Percentiles rank a stretch among this genome's conserved stretches.
Conservation (phyloP, 2,113 vertebrate genomes). For the Cololabis saira region DNA sequence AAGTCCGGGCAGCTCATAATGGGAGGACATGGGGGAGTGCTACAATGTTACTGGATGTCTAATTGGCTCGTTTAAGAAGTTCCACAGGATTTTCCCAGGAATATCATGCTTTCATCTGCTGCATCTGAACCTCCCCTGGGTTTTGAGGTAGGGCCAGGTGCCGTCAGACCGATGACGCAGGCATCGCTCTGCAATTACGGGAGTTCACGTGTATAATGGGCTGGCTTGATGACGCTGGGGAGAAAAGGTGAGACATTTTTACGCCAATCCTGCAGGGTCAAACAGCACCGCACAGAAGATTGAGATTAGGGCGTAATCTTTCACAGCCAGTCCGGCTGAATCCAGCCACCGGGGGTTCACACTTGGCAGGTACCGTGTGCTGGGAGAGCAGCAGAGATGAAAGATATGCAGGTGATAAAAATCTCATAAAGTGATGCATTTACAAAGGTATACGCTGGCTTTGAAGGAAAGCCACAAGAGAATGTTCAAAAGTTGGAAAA, state of each 20-base stretch:
- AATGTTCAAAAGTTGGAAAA: slow-evolving; percentile 33
- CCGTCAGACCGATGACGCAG: slow-evolving; percentile 49
- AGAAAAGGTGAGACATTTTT: slow-evolving; percentile 37
- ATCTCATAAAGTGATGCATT: slow-evolving; percentile 42
- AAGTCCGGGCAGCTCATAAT: slow-evolving; percentile 42
- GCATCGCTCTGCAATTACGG: slow-evolving; percentile 62
- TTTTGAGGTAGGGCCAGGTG: slow-evolving; percentile 47
- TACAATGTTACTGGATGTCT: slow-evolving; percentile 37
- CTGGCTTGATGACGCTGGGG: slow-evolving; percentile 33
- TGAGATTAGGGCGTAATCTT: slow-evolving; percentile 10
- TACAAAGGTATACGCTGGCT: slow-evolving; percentile 41
- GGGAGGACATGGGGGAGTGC: slow-evolving; percentile 31
- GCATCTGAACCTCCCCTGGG: slow-evolving; percentile 32
- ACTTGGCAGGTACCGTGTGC: slow-evolving; percentile 27
- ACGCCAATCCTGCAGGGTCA: slow-evolving; percentile 10
- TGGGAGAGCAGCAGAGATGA: slow-evolving; percentile 20
- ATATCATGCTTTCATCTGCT: slow-evolving; percentile 49
- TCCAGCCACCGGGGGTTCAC: slow-evolving; percentile 14
- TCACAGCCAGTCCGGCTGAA: slow-evolving; percentile 21
- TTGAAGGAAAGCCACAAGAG: slow-evolving; percentile 18
- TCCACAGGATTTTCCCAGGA: slow-evolving; percentile 52
- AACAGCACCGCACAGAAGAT: slow-evolving; percentile 5
- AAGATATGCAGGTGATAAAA: slow-evolving; percentile 28
- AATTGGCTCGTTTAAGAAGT: slow-evolving; percentile 48
- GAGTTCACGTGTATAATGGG: slow-evolving; percentile 42